Percentiles rank a stretch among this genome's conserved stretches.
These are phyloP conservation scores for Pelvicachromis taeniatus DNA, from an alignment of 2,113 vertebrate genomes.

Conservation along the genomic window DNA sequence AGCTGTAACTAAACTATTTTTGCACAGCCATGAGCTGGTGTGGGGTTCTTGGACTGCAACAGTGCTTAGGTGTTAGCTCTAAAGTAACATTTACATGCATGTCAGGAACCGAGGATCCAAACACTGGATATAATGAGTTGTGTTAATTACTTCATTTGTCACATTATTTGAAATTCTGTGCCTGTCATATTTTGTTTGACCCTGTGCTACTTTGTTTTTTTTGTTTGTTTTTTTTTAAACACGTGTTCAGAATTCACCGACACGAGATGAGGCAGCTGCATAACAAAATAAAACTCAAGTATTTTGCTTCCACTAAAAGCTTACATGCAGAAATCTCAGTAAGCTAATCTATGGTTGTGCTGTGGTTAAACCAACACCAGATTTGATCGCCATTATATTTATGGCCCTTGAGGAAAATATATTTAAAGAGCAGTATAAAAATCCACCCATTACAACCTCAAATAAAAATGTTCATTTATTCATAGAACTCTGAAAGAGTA, in stretches of 20 bases:
- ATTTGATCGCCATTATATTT: not conserved
- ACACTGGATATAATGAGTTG: not conserved
- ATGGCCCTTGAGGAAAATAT: not conserved
- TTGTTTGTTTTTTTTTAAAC: not conserved
- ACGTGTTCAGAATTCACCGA: not conserved
- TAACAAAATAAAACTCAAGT: not conserved
- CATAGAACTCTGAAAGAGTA: not conserved
- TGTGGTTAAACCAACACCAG: not conserved
- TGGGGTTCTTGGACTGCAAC: not conserved
- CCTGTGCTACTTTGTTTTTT: not conserved
- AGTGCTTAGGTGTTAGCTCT: not conserved
- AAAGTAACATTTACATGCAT: not conserved
- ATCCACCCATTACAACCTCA: slow-evolving; percentile 2
- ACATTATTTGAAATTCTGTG: not conserved
- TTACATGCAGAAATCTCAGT: not conserved
- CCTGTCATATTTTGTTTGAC: not conserved
- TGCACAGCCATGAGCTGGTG: not conserved
- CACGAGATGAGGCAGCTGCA: not conserved
- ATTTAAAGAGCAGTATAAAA: slow-evolving; percentile 1
- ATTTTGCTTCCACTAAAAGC: not conserved
- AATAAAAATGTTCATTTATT: slow-evolving; percentile 9
- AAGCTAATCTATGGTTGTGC: not conserved
- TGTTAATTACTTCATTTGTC: not conserved
- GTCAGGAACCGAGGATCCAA: not conserved
- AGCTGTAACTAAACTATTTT: not conserved